Conservation (phyloP, 1,140 invertebrate genomes). For the Octopus sinensis region DNA sequence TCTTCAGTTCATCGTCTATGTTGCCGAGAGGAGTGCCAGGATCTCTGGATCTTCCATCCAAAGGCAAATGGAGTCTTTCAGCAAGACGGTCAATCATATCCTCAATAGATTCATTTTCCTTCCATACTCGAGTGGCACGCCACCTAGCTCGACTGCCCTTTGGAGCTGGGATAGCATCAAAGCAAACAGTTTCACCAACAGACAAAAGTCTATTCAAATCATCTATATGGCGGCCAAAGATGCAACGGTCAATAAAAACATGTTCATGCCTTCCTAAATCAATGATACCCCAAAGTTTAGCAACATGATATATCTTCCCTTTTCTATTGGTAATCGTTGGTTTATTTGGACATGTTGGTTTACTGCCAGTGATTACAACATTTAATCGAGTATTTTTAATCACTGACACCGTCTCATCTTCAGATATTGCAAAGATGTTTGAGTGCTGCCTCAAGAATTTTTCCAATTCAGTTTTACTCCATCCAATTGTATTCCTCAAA, state of each 20-base stretch:
- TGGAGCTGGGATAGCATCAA: conserved; percentile 58
- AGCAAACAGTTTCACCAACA: conserved; percentile 54
- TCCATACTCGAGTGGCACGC: conserved; percentile 57
- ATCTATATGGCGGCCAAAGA: conserved; percentile 54
- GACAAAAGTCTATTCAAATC: conserved; percentile 55
- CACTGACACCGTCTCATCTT: conserved; percentile 51
- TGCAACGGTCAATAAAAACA: conserved; percentile 58
- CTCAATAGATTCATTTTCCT: conserved; percentile 53
- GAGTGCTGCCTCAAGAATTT: conserved; percentile 52
- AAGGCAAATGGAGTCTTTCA: conserved; percentile 39
- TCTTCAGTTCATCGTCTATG: conserved; percentile 51
- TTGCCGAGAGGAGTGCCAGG: conserved; percentile 38
- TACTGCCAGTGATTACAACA: conserved; percentile 55
- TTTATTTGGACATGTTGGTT: conserved; percentile 41
- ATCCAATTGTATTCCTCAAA: conserved; percentile 54
- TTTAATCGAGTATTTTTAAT: conserved; percentile 54
- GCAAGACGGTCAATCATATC: conserved; percentile 50
- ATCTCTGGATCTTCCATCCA: conserved; percentile 40
- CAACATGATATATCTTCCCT: conserved; percentile 56
- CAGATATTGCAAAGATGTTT: conserved; percentile 51
- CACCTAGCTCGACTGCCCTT: conserved; percentile 56
- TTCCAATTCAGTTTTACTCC: conserved; percentile 53
- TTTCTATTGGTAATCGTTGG: conserved; percentile 48
- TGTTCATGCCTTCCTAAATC: conserved; percentile 59
- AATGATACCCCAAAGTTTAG: conserved; percentile 59